A percentile compares a stretch with the other conserved stretches of the same genome.
Evolutionary conservation across 2,113 vertebrate species (phyloP).

Genomic region (Tauraco erythrolophus): DNA sequence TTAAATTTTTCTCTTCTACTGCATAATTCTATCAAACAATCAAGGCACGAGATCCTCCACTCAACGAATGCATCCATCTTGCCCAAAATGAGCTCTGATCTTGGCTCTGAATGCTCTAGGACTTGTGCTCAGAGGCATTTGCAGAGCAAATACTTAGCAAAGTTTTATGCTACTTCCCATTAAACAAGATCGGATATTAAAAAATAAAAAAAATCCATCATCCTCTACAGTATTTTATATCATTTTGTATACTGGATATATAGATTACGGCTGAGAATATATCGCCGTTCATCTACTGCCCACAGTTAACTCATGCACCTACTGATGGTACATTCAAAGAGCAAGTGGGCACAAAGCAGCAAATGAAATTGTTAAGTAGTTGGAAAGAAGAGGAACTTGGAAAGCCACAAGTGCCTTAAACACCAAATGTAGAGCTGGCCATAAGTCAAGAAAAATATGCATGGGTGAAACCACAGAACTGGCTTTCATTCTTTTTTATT

Average conservation of each 20-base stretch:
- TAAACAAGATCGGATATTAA: not conserved
- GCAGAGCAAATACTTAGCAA: not conserved
- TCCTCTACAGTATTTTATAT: not conserved
- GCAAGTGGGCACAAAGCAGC: not conserved
- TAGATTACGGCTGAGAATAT: not conserved
- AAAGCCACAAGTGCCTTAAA: not conserved
- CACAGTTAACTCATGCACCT: accelerated
- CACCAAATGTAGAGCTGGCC: not conserved
- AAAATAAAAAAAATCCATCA: not conserved
- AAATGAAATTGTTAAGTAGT: not conserved
- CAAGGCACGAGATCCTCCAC: not conserved
- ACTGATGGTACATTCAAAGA: not conserved
- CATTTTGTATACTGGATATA: not conserved
- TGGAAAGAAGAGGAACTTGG: not conserved
- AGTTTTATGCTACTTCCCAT: not conserved
- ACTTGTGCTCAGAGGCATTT: not conserved
- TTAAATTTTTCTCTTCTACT: not conserved
- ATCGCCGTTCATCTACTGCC: not conserved
- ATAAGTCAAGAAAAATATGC: not conserved
- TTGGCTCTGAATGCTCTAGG: not conserved
- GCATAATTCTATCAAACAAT: not conserved
- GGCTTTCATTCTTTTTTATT: not conserved
- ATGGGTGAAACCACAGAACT: not conserved
- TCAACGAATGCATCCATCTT: not conserved
- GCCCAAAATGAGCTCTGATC: not conserved